These are phyloP conservation scores for Caenorhabditis brenneri DNA, from an alignment of 1,140 invertebrate species.

Conservation along the genomic window DNA sequence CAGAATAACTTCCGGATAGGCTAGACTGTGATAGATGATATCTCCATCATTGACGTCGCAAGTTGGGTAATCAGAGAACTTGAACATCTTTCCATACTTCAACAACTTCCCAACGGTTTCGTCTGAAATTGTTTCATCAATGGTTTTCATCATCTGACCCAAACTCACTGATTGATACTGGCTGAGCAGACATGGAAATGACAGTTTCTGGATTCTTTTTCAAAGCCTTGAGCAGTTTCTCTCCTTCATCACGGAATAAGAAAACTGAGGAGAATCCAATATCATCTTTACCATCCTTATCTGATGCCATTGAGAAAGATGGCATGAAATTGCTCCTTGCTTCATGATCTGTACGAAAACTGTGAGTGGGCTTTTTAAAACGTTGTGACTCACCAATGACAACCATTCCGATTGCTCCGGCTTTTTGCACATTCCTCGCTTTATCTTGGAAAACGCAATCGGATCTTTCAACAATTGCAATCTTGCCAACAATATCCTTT, in stretches of 20 bases:
- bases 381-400: constrained; percentile 79
- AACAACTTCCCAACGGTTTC: not conserved
- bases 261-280: constrained; percentile 39
- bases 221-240: not conserved
- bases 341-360: constrained; percentile 79
- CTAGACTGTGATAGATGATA: not conserved
- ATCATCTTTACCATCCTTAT: constrained; percentile 41
- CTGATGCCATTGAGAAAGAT: constrained; percentile 44
- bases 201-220: not conserved
- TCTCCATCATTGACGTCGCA: not conserved
- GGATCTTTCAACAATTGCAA: constrained; percentile 84
- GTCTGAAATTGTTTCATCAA: not conserved
- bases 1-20: constrained; percentile 29
- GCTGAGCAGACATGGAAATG: not conserved
- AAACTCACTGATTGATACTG: not conserved
- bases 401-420: constrained; percentile 84
- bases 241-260: constrained; percentile 44
- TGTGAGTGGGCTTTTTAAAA: constrained; percentile 78
- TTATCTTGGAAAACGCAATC: constrained; percentile 93
- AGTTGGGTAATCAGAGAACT: constrained; percentile 24
- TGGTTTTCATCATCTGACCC: not conserved
- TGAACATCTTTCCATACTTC: not conserved
- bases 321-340: not conserved
- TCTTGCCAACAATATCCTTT: constrained; percentile 77
- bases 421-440: constrained; percentile 80